Percentiles rank a stretch among this genome's conserved stretches.
These are phyloP conservation scores for Brienomyrus brachyistius DNA, from an alignment of 2,113 vertebrate species.

Conservation along the genomic window DNA sequence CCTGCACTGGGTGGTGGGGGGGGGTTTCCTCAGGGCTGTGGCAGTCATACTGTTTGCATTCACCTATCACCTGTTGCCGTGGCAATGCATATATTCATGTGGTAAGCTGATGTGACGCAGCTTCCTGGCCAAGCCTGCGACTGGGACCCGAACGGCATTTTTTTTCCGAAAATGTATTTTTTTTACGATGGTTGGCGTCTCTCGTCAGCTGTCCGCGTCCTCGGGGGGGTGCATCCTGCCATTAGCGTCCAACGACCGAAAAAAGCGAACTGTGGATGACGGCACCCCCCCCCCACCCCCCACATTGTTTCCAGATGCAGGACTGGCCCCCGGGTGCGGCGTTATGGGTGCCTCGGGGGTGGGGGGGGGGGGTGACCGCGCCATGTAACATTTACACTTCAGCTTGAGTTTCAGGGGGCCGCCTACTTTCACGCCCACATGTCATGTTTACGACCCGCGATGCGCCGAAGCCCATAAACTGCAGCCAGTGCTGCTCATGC, in stretches of 20 bases:
- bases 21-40: not conserved
- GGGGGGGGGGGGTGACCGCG: not conserved
- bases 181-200: not conserved
- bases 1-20: not conserved
- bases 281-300: too few species aligned
- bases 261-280: not conserved
- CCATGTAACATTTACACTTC: not conserved
- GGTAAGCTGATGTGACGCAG: not conserved
- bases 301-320: not conserved
- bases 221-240: not conserved
- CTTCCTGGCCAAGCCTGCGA: not conserved
- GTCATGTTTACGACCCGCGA: not conserved
- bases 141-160: not conserved
- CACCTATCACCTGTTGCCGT: not conserved
- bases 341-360: not conserved
- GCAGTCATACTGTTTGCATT: not conserved
- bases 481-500: not conserved
- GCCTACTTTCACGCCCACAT: not conserved
- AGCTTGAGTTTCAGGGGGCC: not conserved
- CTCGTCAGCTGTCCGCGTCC: not conserved
- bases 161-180: not conserved
- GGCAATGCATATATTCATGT: not conserved
- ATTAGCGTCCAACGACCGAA: not conserved
- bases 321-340: not conserved
- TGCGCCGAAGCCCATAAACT: not conserved